phyloP scores from a whole-genome alignment of 2,888 invertebrate species.

The Aphelenchoides bicaudatus region DNA sequence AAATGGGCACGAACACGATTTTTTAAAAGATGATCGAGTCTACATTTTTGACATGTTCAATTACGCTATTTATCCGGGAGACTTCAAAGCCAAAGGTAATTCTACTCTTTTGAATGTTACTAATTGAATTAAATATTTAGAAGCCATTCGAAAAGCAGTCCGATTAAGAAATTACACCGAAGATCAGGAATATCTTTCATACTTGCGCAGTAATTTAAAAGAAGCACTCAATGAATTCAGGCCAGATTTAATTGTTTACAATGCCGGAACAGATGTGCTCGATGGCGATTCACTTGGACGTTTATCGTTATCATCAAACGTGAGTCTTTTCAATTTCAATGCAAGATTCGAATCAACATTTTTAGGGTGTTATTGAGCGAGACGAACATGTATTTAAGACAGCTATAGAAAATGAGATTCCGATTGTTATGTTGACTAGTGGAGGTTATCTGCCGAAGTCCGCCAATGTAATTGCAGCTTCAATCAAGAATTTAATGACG shows the following conservation, averaged over 20 bases:
- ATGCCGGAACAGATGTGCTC: conserved; percentile 85
- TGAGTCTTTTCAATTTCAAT: conserved; percentile 56
- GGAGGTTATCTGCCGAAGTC: conserved; percentile 78
- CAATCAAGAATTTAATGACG: conserved; percentile 74
- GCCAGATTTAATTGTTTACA: conserved; percentile 80
- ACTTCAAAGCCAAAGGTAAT: conserved; percentile 70
- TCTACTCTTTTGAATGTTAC: conserved; percentile 3
- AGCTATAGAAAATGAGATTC: conserved; percentile 62
- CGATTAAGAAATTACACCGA: conserved; percentile 27
- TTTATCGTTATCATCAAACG: conserved; percentile 71
- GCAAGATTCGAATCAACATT: no score
- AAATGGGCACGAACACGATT: conserved; percentile 81
- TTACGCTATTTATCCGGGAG: conserved; percentile 75
- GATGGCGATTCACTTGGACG: conserved; percentile 75
- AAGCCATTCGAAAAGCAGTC: conserved; percentile 31
- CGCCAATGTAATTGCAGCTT: conserved; percentile 77
- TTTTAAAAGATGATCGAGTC: conserved; percentile 70
- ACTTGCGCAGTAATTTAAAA: conserved; percentile 64
- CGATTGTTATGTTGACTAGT: conserved; percentile 66
- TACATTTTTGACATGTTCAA: conserved; percentile 86
- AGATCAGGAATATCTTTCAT: conserved; percentile 34
- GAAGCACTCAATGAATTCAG: conserved; percentile 62
- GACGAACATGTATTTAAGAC: conserved; percentile 79
- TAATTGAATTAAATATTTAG: conserved; percentile 24
- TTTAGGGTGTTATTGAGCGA: conserved; percentile 76